Percentiles rank a stretch among this genome's conserved stretches.
Evolutionary conservation across 2,113 vertebrate genomes (phyloP).

Genomic region (Gobius niger): DNA sequence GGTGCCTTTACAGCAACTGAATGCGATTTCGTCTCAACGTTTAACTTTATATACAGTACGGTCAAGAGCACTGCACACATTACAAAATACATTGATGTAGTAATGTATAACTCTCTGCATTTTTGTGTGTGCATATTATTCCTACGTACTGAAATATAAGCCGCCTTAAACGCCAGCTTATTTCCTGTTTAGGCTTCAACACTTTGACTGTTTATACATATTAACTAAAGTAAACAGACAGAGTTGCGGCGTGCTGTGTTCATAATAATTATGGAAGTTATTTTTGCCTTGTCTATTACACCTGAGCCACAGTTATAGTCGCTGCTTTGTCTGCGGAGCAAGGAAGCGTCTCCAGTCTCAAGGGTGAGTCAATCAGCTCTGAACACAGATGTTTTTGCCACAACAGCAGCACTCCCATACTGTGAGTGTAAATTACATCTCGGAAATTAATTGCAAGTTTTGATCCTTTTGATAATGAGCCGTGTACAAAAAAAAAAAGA

Average conservation of each 20-base stretch:
- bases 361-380: slow-evolving; percentile 68
- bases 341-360: slow-evolving; percentile 63
- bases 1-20: slow-evolving; percentile 28
- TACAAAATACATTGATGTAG: not conserved
- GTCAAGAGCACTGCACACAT: not conserved
- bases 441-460: slow-evolving; percentile 62
- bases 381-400: slow-evolving; percentile 70
- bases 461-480: slow-evolving; percentile 57
- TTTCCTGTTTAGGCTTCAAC: slow-evolving; percentile 40
- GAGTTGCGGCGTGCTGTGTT: slow-evolving; percentile 14
- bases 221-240: slow-evolving; percentile 14
- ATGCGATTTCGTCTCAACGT: not conserved
- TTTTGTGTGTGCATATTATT: not conserved
- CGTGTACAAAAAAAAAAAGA: slow-evolving; percentile 21
- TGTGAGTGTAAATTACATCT: slow-evolving; percentile 66
- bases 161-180: slow-evolving; percentile 6
- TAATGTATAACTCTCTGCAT: not conserved
- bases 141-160: slow-evolving; percentile 2
- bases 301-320: slow-evolving; percentile 45
- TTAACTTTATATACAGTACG: not conserved
- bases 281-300: slow-evolving; percentile 50
- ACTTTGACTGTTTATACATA: slow-evolving; percentile 18
- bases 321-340: slow-evolving; percentile 43
- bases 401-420: slow-evolving; percentile 67
- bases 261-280: slow-evolving; percentile 37